Base-by-base conservation (phyloP, 1,140 invertebrate species). In the Nasonia vitripennis region DNA sequence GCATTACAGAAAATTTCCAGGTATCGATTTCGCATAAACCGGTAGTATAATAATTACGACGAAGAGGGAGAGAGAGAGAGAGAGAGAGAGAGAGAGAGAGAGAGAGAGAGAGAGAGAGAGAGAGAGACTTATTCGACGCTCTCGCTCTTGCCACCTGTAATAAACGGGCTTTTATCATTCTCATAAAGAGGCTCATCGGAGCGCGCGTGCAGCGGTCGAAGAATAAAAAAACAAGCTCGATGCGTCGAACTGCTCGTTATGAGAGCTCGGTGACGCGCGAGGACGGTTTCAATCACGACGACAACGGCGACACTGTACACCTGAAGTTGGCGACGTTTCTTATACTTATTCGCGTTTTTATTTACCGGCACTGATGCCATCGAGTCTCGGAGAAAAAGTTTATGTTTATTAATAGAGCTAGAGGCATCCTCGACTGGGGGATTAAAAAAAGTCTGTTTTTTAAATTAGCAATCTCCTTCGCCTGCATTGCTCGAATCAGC, bases 141-240 rank as follows among this genome's bases (percentile, higher is more conserved):
- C 14, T 67, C 5, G 67, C 31, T 27, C 31, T 27, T 27, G 31
- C 68, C 23, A 31, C 68, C 68, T 31, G 27, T 48, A 78, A 78
- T 68, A 79, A 79, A 62, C 55, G n/a, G 11, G 12, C 11, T 78
- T 41, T 51, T 78, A 78, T 78, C 78, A 79, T 79, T 79, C 34
- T 68, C 34, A 79, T 41, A 23, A 68, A 23, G 62, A 79, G 20
- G 31, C 27, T 62, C 48, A 31, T 78, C 11, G 77, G 34, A 62
- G 77, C 77, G 23, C 77, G 23, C 55, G 55, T n/a, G 17, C 6
- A 6, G 55, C 17, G 34, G 31, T 31, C 45, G 45, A 41, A 34
- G 17, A 31, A 20, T 7, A 37, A 9, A 31, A 68, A 41, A 12
- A 68, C 2, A 62, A 62, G 27, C 5, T 1, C 45, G 2, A 34